A percentile compares a stretch with the other conserved stretches of the same genome.
These are phyloP conservation scores for Bilobella aurantiaca DNA, from an alignment of 1,140 invertebrate genomes.

Conservation along the genomic window DNA sequence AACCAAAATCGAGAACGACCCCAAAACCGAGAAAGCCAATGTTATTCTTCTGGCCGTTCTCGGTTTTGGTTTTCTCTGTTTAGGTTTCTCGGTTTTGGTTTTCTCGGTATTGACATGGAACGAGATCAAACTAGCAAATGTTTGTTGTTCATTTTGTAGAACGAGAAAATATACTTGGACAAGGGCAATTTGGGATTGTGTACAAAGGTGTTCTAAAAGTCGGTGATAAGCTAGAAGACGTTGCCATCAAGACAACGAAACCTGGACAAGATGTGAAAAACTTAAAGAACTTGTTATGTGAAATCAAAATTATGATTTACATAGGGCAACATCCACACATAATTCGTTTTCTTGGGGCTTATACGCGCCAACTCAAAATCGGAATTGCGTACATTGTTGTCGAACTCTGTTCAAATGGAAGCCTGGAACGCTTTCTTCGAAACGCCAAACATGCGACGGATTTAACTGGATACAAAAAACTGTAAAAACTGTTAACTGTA, in stretches of 20 bases:
- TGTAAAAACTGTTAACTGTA: too few relatives aligned
- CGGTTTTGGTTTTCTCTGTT: too few relatives aligned
- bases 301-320: constrained; percentile 25
- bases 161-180: neutral
- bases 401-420: neutral
- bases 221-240: neutral
- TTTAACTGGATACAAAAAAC: too few relatives aligned
- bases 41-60: too few relatives aligned
- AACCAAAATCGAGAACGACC: too few relatives aligned
- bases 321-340: constrained; percentile 23
- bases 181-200: constrained; percentile 12
- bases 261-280: neutral
- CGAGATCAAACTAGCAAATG: too few relatives aligned
- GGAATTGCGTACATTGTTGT: neutral
- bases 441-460: too few relatives aligned
- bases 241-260: constrained; percentile 21
- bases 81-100: too few relatives aligned
- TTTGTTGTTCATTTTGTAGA: too few relatives aligned
- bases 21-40: too few relatives aligned
- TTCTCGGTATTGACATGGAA: too few relatives aligned
- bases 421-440: neutral
- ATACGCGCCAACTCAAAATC: constrained; percentile 19
- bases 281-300: constrained; percentile 18
- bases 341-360: constrained; percentile 23
- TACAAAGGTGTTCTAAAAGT: neutral